Conservation (phyloP, 1,140 invertebrate species). For the Thaumetopoea pityocampa region DNA sequence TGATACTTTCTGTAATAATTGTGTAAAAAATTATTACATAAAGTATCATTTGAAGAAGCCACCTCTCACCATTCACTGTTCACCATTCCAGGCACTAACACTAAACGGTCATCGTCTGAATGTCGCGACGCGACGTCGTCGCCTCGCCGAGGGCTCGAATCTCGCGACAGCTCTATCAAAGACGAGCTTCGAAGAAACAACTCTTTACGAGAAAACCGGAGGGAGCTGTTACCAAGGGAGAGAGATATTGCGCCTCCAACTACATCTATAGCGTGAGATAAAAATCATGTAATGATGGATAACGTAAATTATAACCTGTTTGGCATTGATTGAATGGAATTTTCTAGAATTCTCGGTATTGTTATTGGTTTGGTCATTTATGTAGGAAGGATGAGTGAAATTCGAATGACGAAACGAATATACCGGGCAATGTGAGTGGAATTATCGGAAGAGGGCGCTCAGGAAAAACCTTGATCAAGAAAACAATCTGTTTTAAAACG, state of each 20-base stretch:
- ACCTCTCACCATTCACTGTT: background rate
- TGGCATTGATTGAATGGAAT: no score
- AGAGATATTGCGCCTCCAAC: constrained; percentile 21
- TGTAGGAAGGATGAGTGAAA: no score
- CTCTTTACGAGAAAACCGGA: constrained; percentile 46
- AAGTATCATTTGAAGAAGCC: background rate
- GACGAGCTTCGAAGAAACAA: constrained; percentile 58
- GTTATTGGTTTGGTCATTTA: no score
- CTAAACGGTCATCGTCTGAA: constrained; percentile 69
- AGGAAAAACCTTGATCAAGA: no score
- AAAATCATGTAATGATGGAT: constrained; percentile 4
- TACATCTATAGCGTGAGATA: constrained; percentile 42
- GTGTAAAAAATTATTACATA: background rate
- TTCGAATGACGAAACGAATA: no score
- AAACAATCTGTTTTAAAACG: no score
- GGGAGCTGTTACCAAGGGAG: constrained; percentile 23
- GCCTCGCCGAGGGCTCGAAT: constrained; percentile 47
- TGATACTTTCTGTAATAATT: no score
- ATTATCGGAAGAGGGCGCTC: no score
- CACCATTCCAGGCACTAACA: constrained; percentile 48
- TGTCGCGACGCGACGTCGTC: constrained; percentile 53
- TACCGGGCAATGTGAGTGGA: no score
- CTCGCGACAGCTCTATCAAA: constrained; percentile 44
- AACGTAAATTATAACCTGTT: background rate
- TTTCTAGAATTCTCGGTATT: no score